A percentile compares a stretch with the other conserved stretches of the same genome.
These are phyloP conservation scores for Corynorhinus townsendii DNA, from an alignment of 2,113 vertebrate species.

Conservation along the genomic window DNA sequence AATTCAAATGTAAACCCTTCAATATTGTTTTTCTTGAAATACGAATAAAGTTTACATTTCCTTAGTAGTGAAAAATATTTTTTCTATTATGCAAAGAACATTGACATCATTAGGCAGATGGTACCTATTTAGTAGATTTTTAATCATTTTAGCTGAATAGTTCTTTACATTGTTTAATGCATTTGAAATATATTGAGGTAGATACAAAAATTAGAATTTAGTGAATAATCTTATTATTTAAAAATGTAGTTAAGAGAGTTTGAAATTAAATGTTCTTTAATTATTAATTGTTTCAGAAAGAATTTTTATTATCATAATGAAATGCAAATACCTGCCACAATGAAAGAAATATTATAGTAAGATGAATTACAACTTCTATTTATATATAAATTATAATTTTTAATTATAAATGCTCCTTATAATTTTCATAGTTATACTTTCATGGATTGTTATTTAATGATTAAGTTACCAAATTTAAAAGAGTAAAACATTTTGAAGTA, in stretches of 20 bases:
- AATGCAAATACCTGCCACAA: neutral
- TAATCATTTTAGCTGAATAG: neutral
- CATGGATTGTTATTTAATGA: neutral
- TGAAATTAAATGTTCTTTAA: neutral
- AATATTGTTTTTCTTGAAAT: neutral
- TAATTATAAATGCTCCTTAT: neutral
- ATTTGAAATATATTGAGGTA: neutral
- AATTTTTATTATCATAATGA: neutral
- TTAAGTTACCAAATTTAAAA: neutral
- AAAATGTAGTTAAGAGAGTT: neutral
- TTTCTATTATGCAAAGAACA: neutral
- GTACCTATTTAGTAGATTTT: neutral
- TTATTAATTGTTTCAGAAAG: neutral
- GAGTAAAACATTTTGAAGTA: neutral
- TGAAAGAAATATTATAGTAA: neutral
- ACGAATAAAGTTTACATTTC: neutral
- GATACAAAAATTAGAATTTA: neutral
- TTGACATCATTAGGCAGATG: neutral
- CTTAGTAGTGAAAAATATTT: neutral
- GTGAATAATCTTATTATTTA: neutral
- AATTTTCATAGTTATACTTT: neutral
- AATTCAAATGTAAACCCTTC: neutral
- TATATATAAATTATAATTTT: neutral
- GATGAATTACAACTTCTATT: neutral
- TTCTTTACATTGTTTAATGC: neutral